Evolutionary conservation across 2,888 invertebrate species (phyloP), one percentile per base, ranked within the genome.

Genomic region (Andrena trimmerana): DNA sequence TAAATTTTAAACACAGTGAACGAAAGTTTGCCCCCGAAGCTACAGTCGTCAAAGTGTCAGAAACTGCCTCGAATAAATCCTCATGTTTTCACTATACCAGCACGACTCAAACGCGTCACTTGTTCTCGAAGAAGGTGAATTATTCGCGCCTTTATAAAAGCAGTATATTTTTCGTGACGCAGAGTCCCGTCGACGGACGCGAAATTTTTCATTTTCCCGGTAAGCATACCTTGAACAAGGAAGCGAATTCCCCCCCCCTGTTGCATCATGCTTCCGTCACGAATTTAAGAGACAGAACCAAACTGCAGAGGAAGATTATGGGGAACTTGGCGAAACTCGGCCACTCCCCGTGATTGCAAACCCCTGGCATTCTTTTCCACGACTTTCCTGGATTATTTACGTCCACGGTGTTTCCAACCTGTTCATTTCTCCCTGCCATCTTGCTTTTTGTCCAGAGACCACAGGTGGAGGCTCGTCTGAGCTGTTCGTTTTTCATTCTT

Each of bases 331-430:
- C n/a, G 75, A 85, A 87, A 89, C 86, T 89, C 84, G 81, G 81
- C 86, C 87, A 89, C 88, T 88, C 74, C 31, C 76, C 70, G 80
- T 86, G 87, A 88, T 88, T 88, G 80, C 87, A 80, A 78, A 10
- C 13, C 16, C 72, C 6, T 68, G 42, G 1, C 36, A 20, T 81
- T 77, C 82, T 84, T 84, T 73, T 66, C 54, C 80, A 60, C 72
- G 63, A 72, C 70, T 85, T 72, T 27, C 10, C n/a, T 59, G 67
- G 76, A 33, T 88, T 88, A 88, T 88, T 86, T 87, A 87, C 77
- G 81, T 67, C 48, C 66, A 27, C 52, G 74, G 59, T 59, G 62
- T 63, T 67, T 76, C 69, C 54, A 66, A 42, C 42, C 75, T 10
- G 24, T 59, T 57, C 24, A 8, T 48, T 60, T 63, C 63, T 54